Percentiles rank a stretch among this genome's conserved stretches.
These are phyloP conservation scores for Epinephelus cyanopodus DNA, from an alignment of 2,113 vertebrate species.

Conservation along the genomic window DNA sequence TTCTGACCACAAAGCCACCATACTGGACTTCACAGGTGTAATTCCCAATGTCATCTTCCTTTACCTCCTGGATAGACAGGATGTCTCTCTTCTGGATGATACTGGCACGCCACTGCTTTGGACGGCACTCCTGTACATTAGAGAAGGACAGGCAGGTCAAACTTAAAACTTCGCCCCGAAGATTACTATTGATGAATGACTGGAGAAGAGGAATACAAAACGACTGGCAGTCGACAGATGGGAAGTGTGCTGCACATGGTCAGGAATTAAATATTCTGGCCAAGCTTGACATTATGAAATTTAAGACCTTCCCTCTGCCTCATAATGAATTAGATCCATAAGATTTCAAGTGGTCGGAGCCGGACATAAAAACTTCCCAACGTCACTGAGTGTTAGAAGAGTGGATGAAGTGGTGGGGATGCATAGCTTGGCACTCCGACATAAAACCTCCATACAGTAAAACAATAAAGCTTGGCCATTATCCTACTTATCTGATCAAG, in stretches of 20 bases:
- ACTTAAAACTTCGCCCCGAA: not conserved
- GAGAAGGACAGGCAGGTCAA: constrained; percentile 28
- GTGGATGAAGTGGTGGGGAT: constrained; percentile 33
- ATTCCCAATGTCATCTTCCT: constrained; percentile 98
- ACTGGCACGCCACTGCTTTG: constrained; percentile 91
- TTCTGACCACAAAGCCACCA: constrained; percentile 92
- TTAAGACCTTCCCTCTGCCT: constrained; percentile 11
- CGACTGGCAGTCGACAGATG: constrained; percentile 19
- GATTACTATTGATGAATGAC: constrained; percentile 3
- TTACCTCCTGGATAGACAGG: constrained; percentile 93
- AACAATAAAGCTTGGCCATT: constrained; percentile 63
- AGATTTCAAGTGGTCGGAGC: constrained; percentile 27
- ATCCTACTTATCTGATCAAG: constrained; percentile 71
- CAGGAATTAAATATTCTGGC: constrained; percentile 9
- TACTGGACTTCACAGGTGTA: constrained; percentile 97
- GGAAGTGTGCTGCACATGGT: not conserved
- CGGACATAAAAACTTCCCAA: constrained; percentile 38
- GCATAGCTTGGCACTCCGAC: constrained; percentile 21
- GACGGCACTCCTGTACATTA: constrained; percentile 80
- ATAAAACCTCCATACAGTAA: constrained; percentile 52
- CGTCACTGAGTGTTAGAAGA: constrained; percentile 30
- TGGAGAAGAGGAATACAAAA: constrained; percentile 4
- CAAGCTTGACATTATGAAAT: constrained; percentile 19
- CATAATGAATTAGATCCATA: constrained; percentile 37
- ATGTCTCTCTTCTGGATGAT: constrained; percentile 91